A percentile compares a stretch with the other conserved stretches of the same genome.
These are phyloP conservation scores for Calycopis cecrops DNA, from an alignment of 1,140 invertebrate genomes.

Conservation along the genomic window DNA sequence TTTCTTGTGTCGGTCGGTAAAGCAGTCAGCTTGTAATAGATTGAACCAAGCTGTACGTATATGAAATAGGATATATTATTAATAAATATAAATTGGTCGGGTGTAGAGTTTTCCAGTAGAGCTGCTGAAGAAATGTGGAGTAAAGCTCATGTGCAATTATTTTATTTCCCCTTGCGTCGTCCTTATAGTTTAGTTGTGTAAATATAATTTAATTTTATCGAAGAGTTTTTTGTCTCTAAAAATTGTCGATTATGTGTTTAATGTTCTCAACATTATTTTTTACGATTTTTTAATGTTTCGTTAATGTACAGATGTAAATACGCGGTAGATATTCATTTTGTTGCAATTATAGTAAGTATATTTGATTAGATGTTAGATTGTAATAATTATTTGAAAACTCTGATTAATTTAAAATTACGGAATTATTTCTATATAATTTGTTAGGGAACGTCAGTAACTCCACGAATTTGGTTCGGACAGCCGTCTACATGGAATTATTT, in stretches of 20 bases:
- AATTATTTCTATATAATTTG: constrained; percentile 1
- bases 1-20: no score
- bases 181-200: constrained; percentile 67
- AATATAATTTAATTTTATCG: constrained; percentile 70
- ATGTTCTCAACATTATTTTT: constrained; percentile 61
- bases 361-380: constrained; percentile 32
- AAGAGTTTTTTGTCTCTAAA: constrained; percentile 51
- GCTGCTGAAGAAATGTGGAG: no score
- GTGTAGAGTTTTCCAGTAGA: constrained; percentile 44
- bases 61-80: constrained; percentile 19
- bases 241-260: constrained; percentile 53
- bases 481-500: constrained; percentile 53
- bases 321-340: constrained; percentile 66
- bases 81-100: constrained; percentile 54
- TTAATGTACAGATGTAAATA: constrained; percentile 73
- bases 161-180: constrained; percentile 64
- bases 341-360: constrained; percentile 43
- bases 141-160: constrained; percentile 62
- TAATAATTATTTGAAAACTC: constrained; percentile 14
- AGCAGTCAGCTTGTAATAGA: no score
- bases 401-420: not conserved
- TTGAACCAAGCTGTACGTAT: no score
- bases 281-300: constrained; percentile 54
- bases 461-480: constrained; percentile 34
- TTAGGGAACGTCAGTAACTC: constrained; percentile 3